Conservation (phyloP, 2,113 vertebrate species). For the Tetrao urogallus region DNA sequence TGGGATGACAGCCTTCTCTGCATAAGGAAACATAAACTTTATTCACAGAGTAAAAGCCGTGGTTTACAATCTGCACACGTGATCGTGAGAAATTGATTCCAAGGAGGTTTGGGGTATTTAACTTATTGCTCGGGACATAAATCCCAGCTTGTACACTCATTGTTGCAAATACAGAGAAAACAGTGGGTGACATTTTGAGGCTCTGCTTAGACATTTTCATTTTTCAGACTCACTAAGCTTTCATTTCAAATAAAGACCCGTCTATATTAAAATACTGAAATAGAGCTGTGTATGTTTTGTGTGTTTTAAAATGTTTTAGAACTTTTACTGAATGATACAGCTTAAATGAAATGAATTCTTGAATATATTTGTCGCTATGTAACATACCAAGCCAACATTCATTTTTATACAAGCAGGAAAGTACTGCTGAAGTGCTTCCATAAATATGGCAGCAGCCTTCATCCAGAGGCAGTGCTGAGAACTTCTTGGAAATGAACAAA, state of each 20-base stretch:
- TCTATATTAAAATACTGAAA: background rate
- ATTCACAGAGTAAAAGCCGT: conserved; percentile 66
- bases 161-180: background rate
- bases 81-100: conserved; percentile 71
- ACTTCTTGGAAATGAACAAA: background rate
- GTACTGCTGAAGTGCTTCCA: background rate
- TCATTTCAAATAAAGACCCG: background rate
- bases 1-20: conserved; percentile 76
- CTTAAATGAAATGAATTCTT: background rate
- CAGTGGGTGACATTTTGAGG: background rate
- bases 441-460: background rate
- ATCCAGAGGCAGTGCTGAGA: background rate
- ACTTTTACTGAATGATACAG: background rate
- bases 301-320: background rate
- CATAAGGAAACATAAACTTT: conserved; percentile 75
- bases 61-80: conserved; percentile 61
- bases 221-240: conserved; percentile 35
- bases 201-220: background rate
- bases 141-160: conserved; percentile 23
- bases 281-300: background rate
- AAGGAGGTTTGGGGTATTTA: conserved; percentile 66
- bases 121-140: conserved; percentile 51
- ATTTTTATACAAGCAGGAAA: background rate
- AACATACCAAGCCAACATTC: background rate
- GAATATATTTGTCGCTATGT: background rate